phyloP scores from a whole-genome alignment of 1,140 invertebrate species.

The Euglossa dilemma region DNA sequence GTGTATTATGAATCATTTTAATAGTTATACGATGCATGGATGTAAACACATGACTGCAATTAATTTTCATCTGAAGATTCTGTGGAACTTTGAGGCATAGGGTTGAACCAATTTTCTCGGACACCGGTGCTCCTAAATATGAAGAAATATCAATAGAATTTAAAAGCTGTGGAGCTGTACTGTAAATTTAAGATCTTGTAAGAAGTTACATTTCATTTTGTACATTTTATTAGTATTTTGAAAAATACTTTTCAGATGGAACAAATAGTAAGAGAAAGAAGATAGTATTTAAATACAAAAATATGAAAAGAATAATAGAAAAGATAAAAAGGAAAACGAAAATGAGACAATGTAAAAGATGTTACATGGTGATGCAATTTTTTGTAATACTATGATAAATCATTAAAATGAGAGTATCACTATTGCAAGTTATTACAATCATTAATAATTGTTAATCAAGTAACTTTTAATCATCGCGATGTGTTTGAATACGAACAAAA shows the following conservation, averaged over 20 bases:
- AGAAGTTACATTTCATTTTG: neutral
- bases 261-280: neutral
- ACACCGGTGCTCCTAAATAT: slow-evolving; percentile 81
- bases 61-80: slow-evolving; percentile 81
- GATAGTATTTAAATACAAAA: neutral
- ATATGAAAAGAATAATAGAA: neutral
- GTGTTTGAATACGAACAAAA: neutral
- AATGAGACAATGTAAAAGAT: neutral
- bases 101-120: slow-evolving; percentile 86
- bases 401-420: neutral
- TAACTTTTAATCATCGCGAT: no score
- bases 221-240: neutral
- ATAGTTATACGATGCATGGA: slow-evolving; percentile 65
- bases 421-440: neutral
- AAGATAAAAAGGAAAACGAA: neutral
- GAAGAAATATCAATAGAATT: slow-evolving; percentile 29
- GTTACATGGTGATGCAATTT: no score
- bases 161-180: neutral
- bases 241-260: neutral
- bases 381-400: neutral
- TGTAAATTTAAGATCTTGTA: neutral
- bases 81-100: slow-evolving; percentile 84
- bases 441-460: neutral
- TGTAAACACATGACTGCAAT: slow-evolving; percentile 47
- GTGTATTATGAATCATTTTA: slow-evolving; percentile 57